phyloP scores from a whole-genome alignment of 1,140 invertebrate genomes.

The Rhopalosiphum padi region DNA sequence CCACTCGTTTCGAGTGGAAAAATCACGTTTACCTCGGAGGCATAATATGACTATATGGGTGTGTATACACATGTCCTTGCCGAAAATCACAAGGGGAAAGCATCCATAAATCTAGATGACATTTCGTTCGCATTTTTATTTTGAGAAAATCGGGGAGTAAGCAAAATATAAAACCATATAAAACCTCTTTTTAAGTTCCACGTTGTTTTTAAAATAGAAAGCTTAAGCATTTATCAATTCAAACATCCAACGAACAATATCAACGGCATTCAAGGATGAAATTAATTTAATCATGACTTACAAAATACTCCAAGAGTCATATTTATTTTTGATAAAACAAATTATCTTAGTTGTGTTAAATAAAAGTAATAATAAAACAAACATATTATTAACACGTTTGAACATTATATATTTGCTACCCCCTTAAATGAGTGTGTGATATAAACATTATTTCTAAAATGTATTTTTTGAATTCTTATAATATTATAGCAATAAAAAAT shows the following conservation, averaged over 20 bases:
- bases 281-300: neutral
- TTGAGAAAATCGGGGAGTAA: conserved; percentile 27
- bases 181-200: conserved; percentile 20
- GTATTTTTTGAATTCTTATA: neutral
- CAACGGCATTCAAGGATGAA: neutral
- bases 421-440: neutral
- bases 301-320: neutral
- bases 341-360: neutral
- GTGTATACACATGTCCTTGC: conserved; percentile 44
- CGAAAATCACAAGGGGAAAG: conserved; percentile 49
- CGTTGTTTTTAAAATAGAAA: conserved; percentile 33
- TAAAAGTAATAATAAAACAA: neutral
- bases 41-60: conserved; percentile 44
- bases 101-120: conserved; percentile 56
- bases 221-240: neutral
- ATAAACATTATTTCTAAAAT: neutral
- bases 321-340: neutral
- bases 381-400: neutral
- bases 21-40: conserved; percentile 56
- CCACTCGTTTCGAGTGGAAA: conserved; percentile 30
- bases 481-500: neutral
- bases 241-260: neutral
- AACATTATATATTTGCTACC: neutral
- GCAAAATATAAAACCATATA: neutral
- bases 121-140: conserved; percentile 51